phyloP scores from a whole-genome alignment of 1,140 invertebrate genomes.

The Drosophila subpulchrella region DNA sequence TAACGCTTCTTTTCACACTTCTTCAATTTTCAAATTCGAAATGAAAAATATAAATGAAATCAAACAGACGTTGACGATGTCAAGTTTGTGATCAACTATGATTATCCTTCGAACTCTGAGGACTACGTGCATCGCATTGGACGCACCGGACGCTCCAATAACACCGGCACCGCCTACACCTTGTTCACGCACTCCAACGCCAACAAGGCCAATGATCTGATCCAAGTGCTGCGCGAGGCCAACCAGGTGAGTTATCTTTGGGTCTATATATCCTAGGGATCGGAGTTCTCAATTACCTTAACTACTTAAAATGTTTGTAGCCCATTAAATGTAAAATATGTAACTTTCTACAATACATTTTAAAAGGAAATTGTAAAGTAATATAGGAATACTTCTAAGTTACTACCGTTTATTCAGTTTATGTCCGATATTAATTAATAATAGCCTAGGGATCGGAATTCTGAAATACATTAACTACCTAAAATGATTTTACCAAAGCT shows the following conservation, averaged over 20 bases:
- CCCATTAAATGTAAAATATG: too few relatives aligned
- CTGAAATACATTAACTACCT: too few relatives aligned
- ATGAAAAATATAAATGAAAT: constrained; percentile 56
- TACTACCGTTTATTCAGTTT: too few relatives aligned
- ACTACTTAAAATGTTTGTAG: too few relatives aligned
- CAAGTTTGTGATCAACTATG: constrained; percentile 99
- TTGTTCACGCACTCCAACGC: constrained; percentile 98
- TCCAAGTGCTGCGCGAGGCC: constrained; percentile 96
- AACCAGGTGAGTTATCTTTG: constrained; percentile 90
- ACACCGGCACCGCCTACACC: constrained; percentile 98
- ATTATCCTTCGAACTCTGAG: constrained; percentile 99
- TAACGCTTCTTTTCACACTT: constrained; percentile 70
- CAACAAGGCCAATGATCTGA: constrained; percentile 96
- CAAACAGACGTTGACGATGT: constrained; percentile 98
- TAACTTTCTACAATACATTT: too few relatives aligned
- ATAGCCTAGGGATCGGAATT: too few relatives aligned
- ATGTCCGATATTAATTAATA: too few relatives aligned
- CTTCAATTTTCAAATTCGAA: constrained; percentile 76
- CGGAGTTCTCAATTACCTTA: too few relatives aligned
- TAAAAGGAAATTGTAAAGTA: too few relatives aligned
- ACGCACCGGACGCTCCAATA: constrained; percentile 96
- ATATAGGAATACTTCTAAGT: too few relatives aligned
- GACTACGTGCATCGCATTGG: constrained; percentile 99
- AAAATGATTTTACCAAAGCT: too few relatives aligned
- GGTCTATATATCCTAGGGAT: neutral